These are phyloP conservation scores for Numenius arquata DNA, from an alignment of 2,113 vertebrate species.

Conservation along the genomic window DNA sequence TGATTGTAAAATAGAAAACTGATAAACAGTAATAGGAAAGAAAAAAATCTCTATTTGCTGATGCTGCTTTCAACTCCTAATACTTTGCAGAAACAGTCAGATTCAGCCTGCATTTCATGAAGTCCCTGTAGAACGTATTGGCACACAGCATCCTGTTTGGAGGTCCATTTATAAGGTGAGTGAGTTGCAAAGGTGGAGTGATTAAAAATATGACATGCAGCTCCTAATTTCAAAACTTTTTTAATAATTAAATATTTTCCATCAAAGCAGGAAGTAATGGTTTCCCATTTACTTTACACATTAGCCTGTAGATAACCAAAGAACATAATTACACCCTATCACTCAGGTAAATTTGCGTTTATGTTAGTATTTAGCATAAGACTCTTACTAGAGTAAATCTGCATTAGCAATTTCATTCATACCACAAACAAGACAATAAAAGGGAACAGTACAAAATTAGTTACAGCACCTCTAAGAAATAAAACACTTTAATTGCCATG, in stretches of 20 bases:
- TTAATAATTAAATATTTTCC: not conserved
- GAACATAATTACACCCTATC: not conserved
- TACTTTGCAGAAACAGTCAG: not conserved
- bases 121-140: accelerated
- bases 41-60: not conserved
- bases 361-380: not conserved
- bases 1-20: not conserved
- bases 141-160: not conserved
- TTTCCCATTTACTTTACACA: not conserved
- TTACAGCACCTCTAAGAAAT: not conserved
- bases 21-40: not conserved
- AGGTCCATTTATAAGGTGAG: not conserved
- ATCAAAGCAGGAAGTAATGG: not conserved
- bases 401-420: not conserved
- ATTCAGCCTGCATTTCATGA: not conserved
- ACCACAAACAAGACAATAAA: not conserved
- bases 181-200: not conserved
- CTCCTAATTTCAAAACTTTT: not conserved
- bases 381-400: not conserved
- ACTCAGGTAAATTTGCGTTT: not conserved
- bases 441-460: not conserved
- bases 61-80: not conserved
- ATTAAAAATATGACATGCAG: not conserved
- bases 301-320: not conserved
- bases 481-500: not conserved